Base-by-base conservation (phyloP, 2,113 vertebrate genomes). In the Perca flavescens region DNA sequence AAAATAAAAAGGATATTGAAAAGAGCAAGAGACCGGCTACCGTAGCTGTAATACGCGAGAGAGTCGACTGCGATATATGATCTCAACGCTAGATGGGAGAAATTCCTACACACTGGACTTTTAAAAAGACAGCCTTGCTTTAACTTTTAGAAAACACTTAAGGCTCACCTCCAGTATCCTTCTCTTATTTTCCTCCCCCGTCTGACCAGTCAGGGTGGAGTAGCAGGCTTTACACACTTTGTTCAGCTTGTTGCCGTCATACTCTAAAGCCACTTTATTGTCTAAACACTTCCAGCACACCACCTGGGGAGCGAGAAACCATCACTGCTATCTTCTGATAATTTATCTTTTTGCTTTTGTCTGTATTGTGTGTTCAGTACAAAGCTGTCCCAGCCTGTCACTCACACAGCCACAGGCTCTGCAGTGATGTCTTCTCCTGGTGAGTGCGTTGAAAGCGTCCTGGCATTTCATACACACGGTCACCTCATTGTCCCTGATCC, bases 221-320 rank as follows among this genome's bases (percentile, higher is more conserved):
- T 95, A 97, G 70, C 98, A 99, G 85, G 97, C 94, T 88, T 96
- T 98, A 80, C 98, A 99, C 31, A 99, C 97, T 93, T 97, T 98
- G 89, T 96, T 99, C 78, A 96, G 74, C 83, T 96, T 98, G 84
- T 96, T 96, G 0, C 95, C 89, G 3, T 99, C 97, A 1, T 99
- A 99, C 79, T 96, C 94, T 0, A 99, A 94, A 40, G 96, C 90
- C 70, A 93, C 96, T 92, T 99, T 99, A 87, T 97, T 95, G 90
- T 99, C 98, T 7, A 97, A 99, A 91, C 98, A 99, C 90, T 97
- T 99, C 96, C 97, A 97, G 79, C 98, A 99, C 80, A 99, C 97
- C 89, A 99, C 98, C 98, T 99, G 84, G 11, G 25, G 40, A 84
- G 19, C 68, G 80, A 86, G 12, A 52, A n/a, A 54, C 7, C 22